Evolutionary conservation across 1,140 invertebrate species (phyloP), one percentile per base, ranked within the genome.

Genomic region (Pogonognathellus flavescens): DNA sequence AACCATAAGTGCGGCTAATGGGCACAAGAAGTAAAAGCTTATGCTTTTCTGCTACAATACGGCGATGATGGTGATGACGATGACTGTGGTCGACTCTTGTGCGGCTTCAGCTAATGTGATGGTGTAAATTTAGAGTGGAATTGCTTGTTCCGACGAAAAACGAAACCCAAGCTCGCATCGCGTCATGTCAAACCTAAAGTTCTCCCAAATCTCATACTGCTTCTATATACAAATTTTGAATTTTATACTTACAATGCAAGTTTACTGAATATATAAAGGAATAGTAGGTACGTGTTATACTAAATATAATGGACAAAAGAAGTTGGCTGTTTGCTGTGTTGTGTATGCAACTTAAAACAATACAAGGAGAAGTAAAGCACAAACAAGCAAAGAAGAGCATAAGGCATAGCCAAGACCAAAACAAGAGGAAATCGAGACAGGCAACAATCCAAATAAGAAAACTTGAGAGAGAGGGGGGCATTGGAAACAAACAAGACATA

Each of bases 101-200:
- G 70, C 18, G 70, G 70, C n/a, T 76, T 76, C 2, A 50, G 41
- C 70, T 76, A 76, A 76, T 76, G 70, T 76, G 70, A 50, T 13
- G 49, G 70, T 41, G 70, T 76, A 31, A 72, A 31, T 72, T 76
- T 76, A 76, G 70, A 76, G 70, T 76, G 41, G 70, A 76, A 76
- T 76, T 49, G 70, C 70, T 76, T 76, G 70, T 76, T 76, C 49
- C 70, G 49, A 76, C 41, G 70, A 76, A 76, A 76, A 76, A 76
- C 70, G 70, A 76, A n/a, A 41, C 31, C 31, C 31, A 41, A 41
- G 31, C 31, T 41, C 53, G 10, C 53, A 14, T 57, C 11, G 53
- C 3, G 9, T 9, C n/a, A 57, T 57, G 11, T 13, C n/a, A 13
- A 14, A 10, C 53, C 70, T 16, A 72, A 41, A 72, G 60, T 62